A percentile compares a stretch with the other conserved stretches of the same genome.
Evolutionary conservation across 2,888 invertebrate species (phyloP).

Genomic region (Polymixis lichenea): DNA sequence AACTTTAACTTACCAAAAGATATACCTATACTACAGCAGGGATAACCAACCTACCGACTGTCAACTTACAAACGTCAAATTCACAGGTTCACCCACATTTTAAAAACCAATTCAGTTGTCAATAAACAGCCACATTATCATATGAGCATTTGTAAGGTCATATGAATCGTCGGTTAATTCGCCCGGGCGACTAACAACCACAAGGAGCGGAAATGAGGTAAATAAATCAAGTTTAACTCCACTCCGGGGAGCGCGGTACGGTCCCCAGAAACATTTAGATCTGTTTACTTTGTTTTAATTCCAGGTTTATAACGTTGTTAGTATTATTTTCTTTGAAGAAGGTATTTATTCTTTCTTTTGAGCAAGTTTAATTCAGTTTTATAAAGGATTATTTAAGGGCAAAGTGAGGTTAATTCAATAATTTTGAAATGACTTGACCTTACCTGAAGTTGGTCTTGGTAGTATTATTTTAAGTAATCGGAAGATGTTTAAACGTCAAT

Average conservation of each 20-base stretch:
- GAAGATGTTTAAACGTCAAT: too few species aligned
- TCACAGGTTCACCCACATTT: slow-evolving; percentile 6
- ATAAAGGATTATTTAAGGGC: background rate
- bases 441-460: background rate
- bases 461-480: background rate
- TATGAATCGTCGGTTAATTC: slow-evolving; percentile 69
- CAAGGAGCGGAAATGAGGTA: slow-evolving; percentile 81
- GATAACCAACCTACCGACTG: too few species aligned
- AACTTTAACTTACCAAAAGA: too few species aligned
- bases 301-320: background rate
- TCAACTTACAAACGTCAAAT: background rate
- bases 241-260: slow-evolving; percentile 77
- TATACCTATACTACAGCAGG: too few species aligned
- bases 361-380: background rate
- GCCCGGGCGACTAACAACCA: slow-evolving; percentile 62
- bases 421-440: background rate
- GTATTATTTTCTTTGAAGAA: slow-evolving; percentile 7
- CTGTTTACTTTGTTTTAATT: slow-evolving; percentile 29
- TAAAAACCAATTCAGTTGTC: slow-evolving; percentile 29
- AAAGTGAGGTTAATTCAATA: background rate
- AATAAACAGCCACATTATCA: slow-evolving; percentile 52
- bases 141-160: slow-evolving; percentile 58
- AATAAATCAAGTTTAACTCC: slow-evolving; percentile 87
- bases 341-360: background rate
- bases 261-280: slow-evolving; percentile 69